Percentiles rank a stretch among this genome's conserved stretches.
phyloP scores from a whole-genome alignment of 2,113 vertebrate genomes.

The Antigone vipio region DNA sequence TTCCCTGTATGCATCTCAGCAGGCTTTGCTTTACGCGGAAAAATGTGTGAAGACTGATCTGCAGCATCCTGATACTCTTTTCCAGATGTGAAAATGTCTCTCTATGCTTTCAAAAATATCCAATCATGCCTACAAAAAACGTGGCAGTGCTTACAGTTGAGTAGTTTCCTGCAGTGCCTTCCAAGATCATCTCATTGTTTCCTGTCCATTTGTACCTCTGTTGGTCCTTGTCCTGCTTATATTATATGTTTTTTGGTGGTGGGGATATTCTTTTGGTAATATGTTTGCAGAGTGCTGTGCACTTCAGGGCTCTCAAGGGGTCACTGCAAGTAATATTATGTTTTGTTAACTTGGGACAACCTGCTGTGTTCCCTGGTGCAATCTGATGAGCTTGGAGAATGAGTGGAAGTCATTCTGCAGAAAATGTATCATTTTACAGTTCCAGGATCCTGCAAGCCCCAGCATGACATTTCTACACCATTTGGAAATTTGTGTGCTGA shows the following conservation, averaged over 20 bases:
- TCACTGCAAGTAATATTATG: background rate
- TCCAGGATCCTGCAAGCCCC: background rate
- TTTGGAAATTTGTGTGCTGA: background rate
- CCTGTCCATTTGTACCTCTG: background rate
- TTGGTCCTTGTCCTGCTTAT: background rate
- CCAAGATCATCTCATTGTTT: background rate
- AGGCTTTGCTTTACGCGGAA: background rate
- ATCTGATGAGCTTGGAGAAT: background rate
- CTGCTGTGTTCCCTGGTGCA: background rate
- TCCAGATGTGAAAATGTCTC: background rate
- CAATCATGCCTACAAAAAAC: background rate
- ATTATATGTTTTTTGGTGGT: background rate
- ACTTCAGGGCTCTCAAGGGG: background rate
- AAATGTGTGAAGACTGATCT: background rate
- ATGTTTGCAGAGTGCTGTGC: background rate
- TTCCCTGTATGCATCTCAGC: background rate
- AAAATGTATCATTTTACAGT: background rate
- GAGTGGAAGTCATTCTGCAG: background rate
- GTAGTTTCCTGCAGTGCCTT: background rate
- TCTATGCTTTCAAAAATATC: background rate
- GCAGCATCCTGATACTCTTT: background rate
- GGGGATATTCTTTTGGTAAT: background rate
- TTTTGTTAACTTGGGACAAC: background rate
- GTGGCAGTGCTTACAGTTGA: background rate
- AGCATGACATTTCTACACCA: background rate